Evolutionary conservation across 2,888 invertebrate species (phyloP).

Genomic region (Nezara viridula): DNA sequence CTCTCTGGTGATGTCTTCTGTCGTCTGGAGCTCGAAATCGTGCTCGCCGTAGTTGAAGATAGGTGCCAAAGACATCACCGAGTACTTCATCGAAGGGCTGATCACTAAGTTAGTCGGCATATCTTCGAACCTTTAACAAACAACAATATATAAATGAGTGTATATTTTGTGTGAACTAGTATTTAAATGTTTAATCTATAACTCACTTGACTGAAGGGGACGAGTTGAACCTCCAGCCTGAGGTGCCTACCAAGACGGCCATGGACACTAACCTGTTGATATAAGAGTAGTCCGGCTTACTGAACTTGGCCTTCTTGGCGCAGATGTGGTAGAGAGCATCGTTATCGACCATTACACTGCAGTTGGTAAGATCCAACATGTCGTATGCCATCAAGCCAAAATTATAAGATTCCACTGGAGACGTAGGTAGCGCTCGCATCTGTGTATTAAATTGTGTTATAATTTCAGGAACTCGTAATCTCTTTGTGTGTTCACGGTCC

Average conservation of each 20-base stretch:
- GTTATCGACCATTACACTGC: not conserved
- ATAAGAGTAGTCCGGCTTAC: not conserved
- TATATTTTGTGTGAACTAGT: constrained; percentile 59
- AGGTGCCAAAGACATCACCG: constrained; percentile 42
- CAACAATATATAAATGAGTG: not conserved
- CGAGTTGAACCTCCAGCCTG: constrained; percentile 35
- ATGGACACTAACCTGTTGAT: not conserved
- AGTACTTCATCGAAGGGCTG: not conserved
- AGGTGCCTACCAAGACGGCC: not conserved
- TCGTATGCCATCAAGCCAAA: constrained; percentile 21
- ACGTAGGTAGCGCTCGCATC: not conserved
- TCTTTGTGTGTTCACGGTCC: no score
- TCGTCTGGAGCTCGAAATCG: not conserved
- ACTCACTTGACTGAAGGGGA: constrained; percentile 43
- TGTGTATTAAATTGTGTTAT: constrained; percentile 58
- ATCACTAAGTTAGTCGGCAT: constrained; percentile 32
- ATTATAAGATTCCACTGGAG: constrained; percentile 38
- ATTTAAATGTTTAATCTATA: constrained; percentile 21
- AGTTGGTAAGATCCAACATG: not conserved
- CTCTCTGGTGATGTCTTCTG: constrained; percentile 31
- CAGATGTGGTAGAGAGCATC: constrained; percentile 21
- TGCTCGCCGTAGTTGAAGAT: not conserved
- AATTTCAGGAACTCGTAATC: no score
- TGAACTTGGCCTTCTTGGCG: not conserved
- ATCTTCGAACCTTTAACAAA: not conserved